These are phyloP conservation scores for Sesamia nonagrioides DNA, from an alignment of 1,140 invertebrate genomes.

Conservation along the genomic window DNA sequence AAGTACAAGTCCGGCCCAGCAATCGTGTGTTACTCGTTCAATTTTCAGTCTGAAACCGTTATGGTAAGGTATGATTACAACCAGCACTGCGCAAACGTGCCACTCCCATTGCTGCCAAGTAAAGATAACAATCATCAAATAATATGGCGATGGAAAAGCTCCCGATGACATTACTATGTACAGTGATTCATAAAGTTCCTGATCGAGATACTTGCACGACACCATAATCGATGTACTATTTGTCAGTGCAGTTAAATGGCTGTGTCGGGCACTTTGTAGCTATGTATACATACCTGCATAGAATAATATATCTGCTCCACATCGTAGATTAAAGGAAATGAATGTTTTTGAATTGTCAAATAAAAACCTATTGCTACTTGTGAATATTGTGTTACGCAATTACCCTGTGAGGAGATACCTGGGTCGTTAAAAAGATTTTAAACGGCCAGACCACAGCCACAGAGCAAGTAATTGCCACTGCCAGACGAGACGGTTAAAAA, in stretches of 20 bases:
- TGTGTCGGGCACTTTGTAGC: not conserved
- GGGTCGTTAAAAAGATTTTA: too few species aligned
- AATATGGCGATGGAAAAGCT: constrained; percentile 11
- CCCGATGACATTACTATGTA: constrained; percentile 11
- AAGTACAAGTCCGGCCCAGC: not conserved
- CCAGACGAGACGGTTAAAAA: too few species aligned
- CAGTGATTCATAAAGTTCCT: constrained; percentile 39
- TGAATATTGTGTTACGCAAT: too few species aligned
- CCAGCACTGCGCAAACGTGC: not conserved
- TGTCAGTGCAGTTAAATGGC: constrained; percentile 23
- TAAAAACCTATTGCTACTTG: too few species aligned
- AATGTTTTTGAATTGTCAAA: too few species aligned
- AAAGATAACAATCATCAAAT: constrained; percentile 41
- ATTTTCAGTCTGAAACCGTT: constrained; percentile 39
- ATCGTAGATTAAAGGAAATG: too few species aligned
- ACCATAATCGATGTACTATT: constrained; percentile 26
- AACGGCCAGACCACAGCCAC: too few species aligned
- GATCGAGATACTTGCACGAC: not conserved
- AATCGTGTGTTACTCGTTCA: constrained; percentile 3
- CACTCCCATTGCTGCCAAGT: constrained; percentile 25
- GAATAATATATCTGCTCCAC: not conserved
- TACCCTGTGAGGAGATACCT: too few species aligned
- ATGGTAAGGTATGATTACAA: constrained; percentile 45
- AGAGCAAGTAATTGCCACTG: too few species aligned
- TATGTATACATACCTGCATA: not conserved